Evolutionary conservation across 2,113 vertebrate genomes (phyloP), one percentile per base, ranked within the genome.

Genomic region (Anolis sagrei): DNA sequence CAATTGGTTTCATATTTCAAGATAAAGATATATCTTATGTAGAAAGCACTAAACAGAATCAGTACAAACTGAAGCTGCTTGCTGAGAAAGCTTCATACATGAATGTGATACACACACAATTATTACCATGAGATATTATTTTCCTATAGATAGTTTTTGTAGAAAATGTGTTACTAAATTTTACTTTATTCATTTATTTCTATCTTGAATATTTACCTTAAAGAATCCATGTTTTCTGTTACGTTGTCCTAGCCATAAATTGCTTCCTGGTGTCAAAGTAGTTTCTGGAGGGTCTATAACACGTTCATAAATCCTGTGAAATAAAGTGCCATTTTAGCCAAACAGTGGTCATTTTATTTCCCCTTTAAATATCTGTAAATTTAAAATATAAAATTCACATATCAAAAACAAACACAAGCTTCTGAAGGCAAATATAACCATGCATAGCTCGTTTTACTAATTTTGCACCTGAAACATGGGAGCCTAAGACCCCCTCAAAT

Each of bases 211-310:
- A 61, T 96, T 97, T 97, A 99, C 98, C 98, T 99, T 99, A 94
- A 99, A 98, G 75, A 99, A 97, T 73, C 98, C 98, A 18, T 99
- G 98, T 86, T 97, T 98, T 95, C 97, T 97, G 92, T 97, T 97
- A 81, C 97, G 98, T 91, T 99, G 98, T n/a, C 98, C 98, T 0
- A 99, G 97, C 98, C 98, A 99, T 83, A 99, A 94, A 92, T 91
- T 98, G 88, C 96, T 99, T 94, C 97, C 97, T 51, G 97, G 96
- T 23, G 97, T 97, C 81, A 99, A 85, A 88, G 96, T 97, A n/a
- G 92, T 98, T 94, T 99, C 98, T 44, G 98, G 98, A 76, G 97
- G 96, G 93, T 99, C 98, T 92, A 99, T 97, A 89, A 98, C 95
- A 79, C 98, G 97, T 92, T 99, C 98, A 76, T 99, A 99, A 97